Conservation (phyloP, 2,888 invertebrate species). For the Lepidochitona cinerea region DNA sequence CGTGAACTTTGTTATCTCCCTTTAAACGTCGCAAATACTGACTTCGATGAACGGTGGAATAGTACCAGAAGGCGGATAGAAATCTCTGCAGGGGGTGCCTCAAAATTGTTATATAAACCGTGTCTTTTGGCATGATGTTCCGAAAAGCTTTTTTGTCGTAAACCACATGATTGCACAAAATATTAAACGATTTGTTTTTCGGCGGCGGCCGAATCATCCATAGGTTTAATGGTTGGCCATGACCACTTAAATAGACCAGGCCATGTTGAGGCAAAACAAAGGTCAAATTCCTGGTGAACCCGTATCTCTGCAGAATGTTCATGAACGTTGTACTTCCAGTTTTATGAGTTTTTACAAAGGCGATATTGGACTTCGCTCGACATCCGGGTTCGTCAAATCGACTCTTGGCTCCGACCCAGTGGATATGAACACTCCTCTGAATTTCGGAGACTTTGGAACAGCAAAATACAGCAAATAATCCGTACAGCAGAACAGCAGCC, state of each 20-base stretch:
- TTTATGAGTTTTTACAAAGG: background rate
- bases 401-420: too few relatives aligned
- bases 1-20: slow-evolving; percentile 20
- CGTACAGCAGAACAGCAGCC: too few relatives aligned
- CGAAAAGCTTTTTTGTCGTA: slow-evolving; percentile 28
- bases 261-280: slow-evolving; percentile 13
- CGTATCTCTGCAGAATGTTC: background rate
- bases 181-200: slow-evolving; percentile 1
- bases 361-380: background rate
- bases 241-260: slow-evolving; percentile 21
- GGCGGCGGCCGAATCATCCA: slow-evolving; percentile 5
- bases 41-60: background rate
- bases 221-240: background rate
- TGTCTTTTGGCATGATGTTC: slow-evolving; percentile 32
- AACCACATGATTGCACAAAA: slow-evolving; percentile 21
- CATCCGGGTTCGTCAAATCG: background rate
- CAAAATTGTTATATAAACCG: slow-evolving; percentile 33
- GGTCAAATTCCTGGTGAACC: background rate
- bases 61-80: slow-evolving; percentile 34
- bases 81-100: slow-evolving; percentile 38
- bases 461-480: too few relatives aligned
- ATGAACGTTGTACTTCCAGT: background rate
- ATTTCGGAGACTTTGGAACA: too few relatives aligned
- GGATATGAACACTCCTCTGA: too few relatives aligned
- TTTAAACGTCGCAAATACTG: background rate